A percentile compares a stretch with the other conserved stretches of the same genome.
Evolutionary conservation across 1,140 invertebrate species (phyloP).

Genomic region (Drosophila nannoptera): DNA sequence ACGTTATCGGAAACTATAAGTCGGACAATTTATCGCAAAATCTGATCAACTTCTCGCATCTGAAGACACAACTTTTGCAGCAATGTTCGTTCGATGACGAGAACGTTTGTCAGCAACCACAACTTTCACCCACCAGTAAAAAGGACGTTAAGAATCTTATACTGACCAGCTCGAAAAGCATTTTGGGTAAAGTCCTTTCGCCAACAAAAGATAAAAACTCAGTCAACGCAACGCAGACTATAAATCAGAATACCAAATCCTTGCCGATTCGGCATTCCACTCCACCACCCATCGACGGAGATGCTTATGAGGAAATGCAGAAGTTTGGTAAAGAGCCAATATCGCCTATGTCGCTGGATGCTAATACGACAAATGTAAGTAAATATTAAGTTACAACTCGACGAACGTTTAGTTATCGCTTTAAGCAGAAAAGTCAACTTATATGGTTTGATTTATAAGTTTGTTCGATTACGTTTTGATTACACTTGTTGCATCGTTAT

Average conservation of each 20-base stretch:
- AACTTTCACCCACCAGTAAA: slow-evolving; percentile 79
- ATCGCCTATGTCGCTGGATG: slow-evolving; percentile 58
- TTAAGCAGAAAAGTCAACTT: neutral
- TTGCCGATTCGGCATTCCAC: neutral
- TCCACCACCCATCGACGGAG: slow-evolving; percentile 12
- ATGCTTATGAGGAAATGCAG: slow-evolving; percentile 13
- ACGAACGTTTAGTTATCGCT: slow-evolving; percentile 13
- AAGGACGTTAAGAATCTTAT: slow-evolving; percentile 88
- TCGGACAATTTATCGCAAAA: slow-evolving; percentile 83
- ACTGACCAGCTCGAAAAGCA: slow-evolving; percentile 86
- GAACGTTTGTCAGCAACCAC: slow-evolving; percentile 48
- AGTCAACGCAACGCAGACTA: slow-evolving; percentile 59
- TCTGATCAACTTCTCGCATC: slow-evolving; percentile 66
- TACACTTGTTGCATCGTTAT: too few relatives aligned
- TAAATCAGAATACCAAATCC: slow-evolving; percentile 33
- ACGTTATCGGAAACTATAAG: slow-evolving; percentile 90
- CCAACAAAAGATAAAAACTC: slow-evolving; percentile 85
- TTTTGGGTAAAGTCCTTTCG: slow-evolving; percentile 89
- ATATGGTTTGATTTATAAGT: slow-evolving; percentile 1
- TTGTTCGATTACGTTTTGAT: slow-evolving; percentile 34
- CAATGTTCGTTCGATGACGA: slow-evolving; percentile 75
- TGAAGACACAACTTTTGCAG: slow-evolving; percentile 69
- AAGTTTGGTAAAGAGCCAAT: slow-evolving; percentile 45
- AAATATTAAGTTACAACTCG: neutral
- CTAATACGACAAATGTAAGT: slow-evolving; percentile 75